Evolutionary conservation across 2,113 vertebrate genomes (phyloP), one percentile per base, ranked within the genome.

Genomic region (Archilochus colubris): DNA sequence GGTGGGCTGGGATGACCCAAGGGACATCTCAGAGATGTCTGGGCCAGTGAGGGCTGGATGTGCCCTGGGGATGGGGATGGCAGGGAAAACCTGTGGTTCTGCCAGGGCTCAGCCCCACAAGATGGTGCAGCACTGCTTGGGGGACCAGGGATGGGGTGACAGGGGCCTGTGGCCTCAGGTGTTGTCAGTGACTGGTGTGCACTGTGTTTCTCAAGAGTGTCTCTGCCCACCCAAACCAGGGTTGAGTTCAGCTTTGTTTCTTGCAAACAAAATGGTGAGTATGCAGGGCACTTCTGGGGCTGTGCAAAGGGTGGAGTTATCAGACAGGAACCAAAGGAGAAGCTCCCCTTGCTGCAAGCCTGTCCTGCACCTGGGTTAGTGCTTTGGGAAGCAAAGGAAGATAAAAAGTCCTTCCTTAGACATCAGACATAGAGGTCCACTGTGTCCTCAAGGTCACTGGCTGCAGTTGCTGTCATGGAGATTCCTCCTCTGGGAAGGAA

Each of bases 181-280:
- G 51, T 63, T 44, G n/a, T 23, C n/a, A 19, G 43, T 72, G 44
- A 67, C 31, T 3, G 2, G 14, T 9, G 48, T 18, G 14, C 3
- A 0, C 15, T 31, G 30, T 30, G 57, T 91, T 77, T 64, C 80
- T 81, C 55, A 31, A 48, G 64, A 82, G 68, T 0, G 11, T 27
- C 25, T 9, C 53, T 15, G 40, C 64, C 43, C 6, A 5, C 1
- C 1, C 31, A 12, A 73, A 40, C 36, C 24, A 23, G 7, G 5
- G 27, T 10, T 16, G 55, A 36, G 5, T 6, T 22, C 36, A 23
- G 12, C 19, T 55, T 21, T 19, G 3, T 6, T 40, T n/a, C 33
- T 14, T 12, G 30, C 7, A 23, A 19, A 9, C 0, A 0, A 2
- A 8, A 82, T 0, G 1, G 54, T 53, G 54, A 92, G 89, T 86